Percentiles rank a stretch among this genome's conserved stretches.
Conservation (phyloP, 2,888 invertebrate species). For the Drosophila anomalipes region DNA sequence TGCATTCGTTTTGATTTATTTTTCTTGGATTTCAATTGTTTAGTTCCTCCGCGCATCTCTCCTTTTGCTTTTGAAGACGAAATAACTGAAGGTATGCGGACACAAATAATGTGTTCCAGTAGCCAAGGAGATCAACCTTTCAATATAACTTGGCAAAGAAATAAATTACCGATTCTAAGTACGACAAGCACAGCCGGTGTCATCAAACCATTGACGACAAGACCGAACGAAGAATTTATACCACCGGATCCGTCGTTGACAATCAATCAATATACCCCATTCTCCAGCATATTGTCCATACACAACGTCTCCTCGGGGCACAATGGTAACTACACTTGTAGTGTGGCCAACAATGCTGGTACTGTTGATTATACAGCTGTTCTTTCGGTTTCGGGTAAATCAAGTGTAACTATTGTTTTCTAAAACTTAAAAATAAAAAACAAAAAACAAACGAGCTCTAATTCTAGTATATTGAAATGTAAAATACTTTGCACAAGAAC, state of each 20-base stretch:
- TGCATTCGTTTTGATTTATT: constrained; percentile 20
- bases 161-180: constrained; percentile 85
- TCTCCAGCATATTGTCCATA: constrained; percentile 86
- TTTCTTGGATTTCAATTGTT: constrained; percentile 40
- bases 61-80: constrained; percentile 93
- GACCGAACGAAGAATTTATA: constrained; percentile 47
- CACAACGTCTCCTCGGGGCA: constrained; percentile 85
- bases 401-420: constrained; percentile 61
- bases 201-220: constrained; percentile 27
- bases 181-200: constrained; percentile 60
- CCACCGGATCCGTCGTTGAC: constrained; percentile 84
- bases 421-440: constrained; percentile 26
- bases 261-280: constrained; percentile 87
- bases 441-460: constrained; percentile 9
- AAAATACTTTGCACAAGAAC: constrained; percentile 47
- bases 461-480: constrained; percentile 50
- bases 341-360: constrained; percentile 85
- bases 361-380: constrained; percentile 86
- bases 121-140: constrained; percentile 87
- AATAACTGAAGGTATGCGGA: constrained; percentile 92
- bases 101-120: constrained; percentile 88
- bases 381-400: constrained; percentile 87
- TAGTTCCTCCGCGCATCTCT: constrained; percentile 92
- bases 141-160: constrained; percentile 87
- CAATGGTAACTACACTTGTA: constrained; percentile 86